Base-by-base conservation (phyloP, 2,888 invertebrate genomes). In the Saturnia japonica region DNA sequence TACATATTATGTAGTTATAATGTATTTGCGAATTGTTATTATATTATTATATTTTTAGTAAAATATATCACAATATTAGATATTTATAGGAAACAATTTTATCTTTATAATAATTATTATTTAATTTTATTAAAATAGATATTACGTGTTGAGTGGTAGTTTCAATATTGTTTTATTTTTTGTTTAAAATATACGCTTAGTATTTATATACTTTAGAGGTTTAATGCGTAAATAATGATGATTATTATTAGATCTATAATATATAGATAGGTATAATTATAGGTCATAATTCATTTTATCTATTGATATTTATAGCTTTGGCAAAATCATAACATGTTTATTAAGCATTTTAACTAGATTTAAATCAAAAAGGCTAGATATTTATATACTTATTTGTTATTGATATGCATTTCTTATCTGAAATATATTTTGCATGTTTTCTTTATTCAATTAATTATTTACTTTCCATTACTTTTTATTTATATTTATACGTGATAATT, bases 341-440 rank as follows among this genome's bases (percentile, higher is more conserved):
- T 22, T 22, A 54, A 22, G 2, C 25, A 60, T 60, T 28, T 57
- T 28, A 28, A 60, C 14, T 14, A 28, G 25, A 60, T 60, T 57
- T 57, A 60, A 3, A 60, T 60, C 22, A 3, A 22, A n/a, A 54
- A 22, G 12, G 28, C 14, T 28, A 14, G 7, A 60, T 14, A 60
- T 54, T 54, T 54, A 60, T 3, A 28, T 60, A 28, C 57, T 28
- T 12, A 25, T 22, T 54, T 8, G 22, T 54, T 51, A 9, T 54
- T 22, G 11, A 54, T 54, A 6, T 7, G 0, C 1, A 54, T n/a
- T n/a, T n/a, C n/a, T 62, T n/a, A n/a, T n/a, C n/a, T 66, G n/a
- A 43, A 62, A 34, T 64, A 67, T 70, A 72, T 62, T 25, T 71
- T 72, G 70, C 66, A 73, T 70, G 68, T 71, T 67, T 74, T 54